Conservation (phyloP, 2,888 invertebrate species). For the Hetaerina titia region DNA sequence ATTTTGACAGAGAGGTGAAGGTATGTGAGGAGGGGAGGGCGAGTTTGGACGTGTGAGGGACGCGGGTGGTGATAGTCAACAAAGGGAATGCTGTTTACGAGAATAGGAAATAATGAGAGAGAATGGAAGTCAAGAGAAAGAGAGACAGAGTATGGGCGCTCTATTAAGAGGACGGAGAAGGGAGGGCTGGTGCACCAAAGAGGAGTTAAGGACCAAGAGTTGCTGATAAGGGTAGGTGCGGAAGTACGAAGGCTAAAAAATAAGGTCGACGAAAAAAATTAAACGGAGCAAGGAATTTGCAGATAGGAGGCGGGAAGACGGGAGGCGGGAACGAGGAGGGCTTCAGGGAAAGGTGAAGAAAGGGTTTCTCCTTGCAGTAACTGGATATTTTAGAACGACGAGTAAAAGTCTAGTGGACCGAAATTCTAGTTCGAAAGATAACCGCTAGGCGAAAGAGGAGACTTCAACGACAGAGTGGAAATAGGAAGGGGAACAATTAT, state of each 20-base stretch:
- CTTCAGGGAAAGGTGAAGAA: not conserved
- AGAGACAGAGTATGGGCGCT: not conserved
- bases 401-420: not conserved
- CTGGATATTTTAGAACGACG: not conserved
- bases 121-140: not conserved
- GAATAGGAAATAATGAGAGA: constrained; percentile 32
- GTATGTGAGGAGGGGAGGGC: not conserved
- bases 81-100: constrained; percentile 15
- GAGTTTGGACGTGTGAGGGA: not conserved
- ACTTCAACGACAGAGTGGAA: not conserved
- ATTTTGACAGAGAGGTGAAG: not conserved
- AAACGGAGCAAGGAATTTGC: not conserved
- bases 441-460: constrained; percentile 2
- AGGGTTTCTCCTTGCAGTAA: not conserved
- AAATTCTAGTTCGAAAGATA: constrained; percentile 19
- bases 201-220: constrained; percentile 27
- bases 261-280: not conserved
- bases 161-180: not conserved
- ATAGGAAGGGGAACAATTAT: not conserved
- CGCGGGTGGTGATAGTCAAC: not conserved
- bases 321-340: not conserved
- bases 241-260: not conserved
- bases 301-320: not conserved
- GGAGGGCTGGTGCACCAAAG: not conserved
- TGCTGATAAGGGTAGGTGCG: constrained; percentile 39